Evolutionary conservation across 2,888 invertebrate genomes (phyloP).

Genomic region (Spicauda simplicius): DNA sequence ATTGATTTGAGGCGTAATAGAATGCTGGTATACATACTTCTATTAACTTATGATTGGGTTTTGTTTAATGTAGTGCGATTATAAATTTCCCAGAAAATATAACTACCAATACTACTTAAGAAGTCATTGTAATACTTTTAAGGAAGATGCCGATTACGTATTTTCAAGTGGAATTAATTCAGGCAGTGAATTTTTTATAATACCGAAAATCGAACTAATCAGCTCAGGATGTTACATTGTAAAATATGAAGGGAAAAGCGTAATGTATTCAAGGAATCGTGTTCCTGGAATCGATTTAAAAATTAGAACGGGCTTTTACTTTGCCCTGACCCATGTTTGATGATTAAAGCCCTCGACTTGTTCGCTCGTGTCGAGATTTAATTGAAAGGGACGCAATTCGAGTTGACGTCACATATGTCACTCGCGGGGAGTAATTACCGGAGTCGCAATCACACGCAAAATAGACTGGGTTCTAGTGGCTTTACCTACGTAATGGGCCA

Average conservation of each 20-base stretch:
- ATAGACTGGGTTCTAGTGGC: conserved; percentile 70
- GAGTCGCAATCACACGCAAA: conserved; percentile 55
- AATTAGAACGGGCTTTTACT: conserved; percentile 25
- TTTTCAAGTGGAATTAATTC: too few relatives aligned
- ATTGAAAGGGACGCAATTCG: conserved; percentile 68
- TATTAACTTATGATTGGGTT: too few relatives aligned
- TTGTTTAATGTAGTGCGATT: too few relatives aligned
- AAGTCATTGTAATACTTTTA: too few relatives aligned
- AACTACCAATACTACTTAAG: too few relatives aligned
- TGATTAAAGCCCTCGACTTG: conserved; percentile 44
- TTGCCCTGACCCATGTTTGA: conserved; percentile 12
- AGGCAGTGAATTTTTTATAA: not conserved
- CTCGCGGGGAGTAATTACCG: conserved; percentile 66
- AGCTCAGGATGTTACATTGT: not conserved
- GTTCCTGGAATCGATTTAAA: conserved; percentile 14
- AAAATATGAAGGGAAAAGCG: not conserved
- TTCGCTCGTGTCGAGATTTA: conserved; percentile 64
- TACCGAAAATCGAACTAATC: not conserved
- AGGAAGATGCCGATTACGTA: too few relatives aligned
- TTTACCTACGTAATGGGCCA: conserved; percentile 31
- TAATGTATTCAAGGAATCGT: conserved; percentile 2
- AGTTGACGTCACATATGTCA: conserved; percentile 51
- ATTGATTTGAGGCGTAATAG: too few relatives aligned
- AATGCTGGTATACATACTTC: too few relatives aligned
- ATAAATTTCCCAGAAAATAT: too few relatives aligned